Evolutionary conservation across 2,888 invertebrate genomes (phyloP).

Genomic region (Yponomeuta evonymella): DNA sequence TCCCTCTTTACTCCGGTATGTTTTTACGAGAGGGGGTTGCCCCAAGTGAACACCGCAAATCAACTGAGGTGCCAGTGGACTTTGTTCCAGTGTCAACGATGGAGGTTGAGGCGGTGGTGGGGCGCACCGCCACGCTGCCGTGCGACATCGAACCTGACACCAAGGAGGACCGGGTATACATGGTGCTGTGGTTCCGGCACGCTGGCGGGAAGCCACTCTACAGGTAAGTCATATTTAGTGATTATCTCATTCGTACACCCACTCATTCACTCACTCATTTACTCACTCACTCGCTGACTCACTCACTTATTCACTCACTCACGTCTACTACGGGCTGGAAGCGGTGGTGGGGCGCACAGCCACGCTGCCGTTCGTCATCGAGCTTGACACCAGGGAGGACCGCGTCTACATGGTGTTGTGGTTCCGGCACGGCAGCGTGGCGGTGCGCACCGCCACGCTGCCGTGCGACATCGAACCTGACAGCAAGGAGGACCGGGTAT

Average conservation of each 20-base stretch:
- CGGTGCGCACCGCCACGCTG: conserved; percentile 85
- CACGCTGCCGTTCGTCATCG: too few species aligned
- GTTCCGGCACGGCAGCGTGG: conserved; percentile 81
- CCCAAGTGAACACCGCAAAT: conserved; percentile 25
- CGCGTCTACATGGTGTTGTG: too few species aligned
- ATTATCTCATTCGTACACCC: too few species aligned
- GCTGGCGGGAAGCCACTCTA: conserved; percentile 90
- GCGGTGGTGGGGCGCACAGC: conserved; percentile 86
- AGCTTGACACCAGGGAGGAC: too few species aligned
- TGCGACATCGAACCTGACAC: conserved; percentile 92
- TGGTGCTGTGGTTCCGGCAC: conserved; percentile 94
- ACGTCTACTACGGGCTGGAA: conserved; percentile 60
- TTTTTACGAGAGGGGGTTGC: too few species aligned
- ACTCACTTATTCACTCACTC: too few species aligned
- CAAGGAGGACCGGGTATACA: conserved; percentile 89
- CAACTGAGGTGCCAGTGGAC: conserved; percentile 49
- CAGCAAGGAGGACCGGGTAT: conserved; percentile 88
- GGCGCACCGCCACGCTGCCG: conserved; percentile 87
- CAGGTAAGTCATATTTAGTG: conserved; percentile 77
- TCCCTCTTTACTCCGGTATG: too few species aligned
- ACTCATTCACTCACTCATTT: too few species aligned
- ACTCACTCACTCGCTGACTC: too few species aligned
- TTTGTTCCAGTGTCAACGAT: conserved; percentile 69
- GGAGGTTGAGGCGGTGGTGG: conserved; percentile 88
- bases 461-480: conserved; percentile 93